Evolutionary conservation across 53 echinoderm and acorn worm genomes (phyloP).

Genomic region (Temnopleurus reevesii): DNA sequence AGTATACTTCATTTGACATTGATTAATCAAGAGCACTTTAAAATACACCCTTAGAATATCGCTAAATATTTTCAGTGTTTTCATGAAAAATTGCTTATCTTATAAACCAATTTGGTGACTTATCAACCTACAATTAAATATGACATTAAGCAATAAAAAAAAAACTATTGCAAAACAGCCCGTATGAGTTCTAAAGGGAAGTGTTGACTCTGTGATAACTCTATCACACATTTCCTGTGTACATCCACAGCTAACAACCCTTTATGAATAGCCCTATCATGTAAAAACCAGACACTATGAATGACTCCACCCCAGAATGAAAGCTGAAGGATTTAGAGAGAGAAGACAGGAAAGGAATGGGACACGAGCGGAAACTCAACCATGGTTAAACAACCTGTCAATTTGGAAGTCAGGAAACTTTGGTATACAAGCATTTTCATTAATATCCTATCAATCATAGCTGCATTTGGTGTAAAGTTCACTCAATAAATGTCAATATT

Average conservation of each 20-base stretch:
- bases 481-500: neutral
- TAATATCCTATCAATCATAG: constrained; percentile 7
- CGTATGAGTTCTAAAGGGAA: neutral
- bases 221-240: neutral
- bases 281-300: neutral
- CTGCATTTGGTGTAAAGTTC: too few relatives aligned
- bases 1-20: too few relatives aligned
- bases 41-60: too few relatives aligned
- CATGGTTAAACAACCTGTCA: constrained; percentile 37
- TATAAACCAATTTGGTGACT: too few relatives aligned
- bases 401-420: constrained; percentile 33
- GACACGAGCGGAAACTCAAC: constrained; percentile 25
- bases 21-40: too few relatives aligned
- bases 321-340: neutral
- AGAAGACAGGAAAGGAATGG: neutral
- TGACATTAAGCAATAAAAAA: too few relatives aligned
- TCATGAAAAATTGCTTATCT: too few relatives aligned
- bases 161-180: too few relatives aligned
- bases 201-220: neutral
- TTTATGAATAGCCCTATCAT: neutral
- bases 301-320: neutral
- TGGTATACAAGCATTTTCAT: constrained; percentile 19
- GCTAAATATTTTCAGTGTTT: too few relatives aligned
- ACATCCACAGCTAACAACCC: neutral
- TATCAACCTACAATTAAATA: too few relatives aligned